Base-by-base conservation (phyloP, 64 coral and sea anemone genomes). In the Porites australiensis region DNA sequence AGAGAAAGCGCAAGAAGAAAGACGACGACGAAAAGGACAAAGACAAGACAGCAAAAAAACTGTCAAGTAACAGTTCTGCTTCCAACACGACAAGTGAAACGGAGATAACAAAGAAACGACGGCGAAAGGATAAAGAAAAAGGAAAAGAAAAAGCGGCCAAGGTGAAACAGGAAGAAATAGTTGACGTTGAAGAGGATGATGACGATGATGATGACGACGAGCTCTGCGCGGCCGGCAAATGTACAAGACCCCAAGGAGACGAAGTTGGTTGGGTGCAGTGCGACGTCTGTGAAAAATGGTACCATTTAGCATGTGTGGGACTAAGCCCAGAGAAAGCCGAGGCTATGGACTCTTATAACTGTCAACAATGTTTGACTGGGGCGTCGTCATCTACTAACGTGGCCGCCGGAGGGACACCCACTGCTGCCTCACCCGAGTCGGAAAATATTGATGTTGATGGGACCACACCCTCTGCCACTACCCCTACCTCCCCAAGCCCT, bases 221-320 rank as follows among this genome's bases (percentile, higher is more conserved):
- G 13, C 87, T 92, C 6, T 99, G 98, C 18, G 83, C 94, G 11
- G 94, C 98, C 3, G 83, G 75, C 20, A 58, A 88, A 13, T 99
- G 98, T 75, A 70, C 82, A 22, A 92, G 86, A 46, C 98, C 98
- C 27, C 88, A 89, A 20, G 94, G 98, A 11, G 98, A 99, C 15
- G 94, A 99, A 19, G 98, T 99, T 3, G 94, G 91, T 19, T 99
- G 98, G 98, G 98, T 99, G 5, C 98, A 99, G 78, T 99, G 98
- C 78, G 98, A 99, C 58, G 67, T 63, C 18, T 99, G 98, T 79
- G 91, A 99, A 69, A 83, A 89, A 53, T 99, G 98, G 98, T 99
- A 91, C 18, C 98, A 99, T 73, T 62, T 96, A 8, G 58, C 91
- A 3, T 99, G 98, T 69, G 93, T 99, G 45, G 92, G 88, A 16